Evolutionary conservation across 2,797 vertebrate genomes (phyloP), one percentile per base, ranked within the genome.

Genomic region (Neosilurus mollespiculum): DNA sequence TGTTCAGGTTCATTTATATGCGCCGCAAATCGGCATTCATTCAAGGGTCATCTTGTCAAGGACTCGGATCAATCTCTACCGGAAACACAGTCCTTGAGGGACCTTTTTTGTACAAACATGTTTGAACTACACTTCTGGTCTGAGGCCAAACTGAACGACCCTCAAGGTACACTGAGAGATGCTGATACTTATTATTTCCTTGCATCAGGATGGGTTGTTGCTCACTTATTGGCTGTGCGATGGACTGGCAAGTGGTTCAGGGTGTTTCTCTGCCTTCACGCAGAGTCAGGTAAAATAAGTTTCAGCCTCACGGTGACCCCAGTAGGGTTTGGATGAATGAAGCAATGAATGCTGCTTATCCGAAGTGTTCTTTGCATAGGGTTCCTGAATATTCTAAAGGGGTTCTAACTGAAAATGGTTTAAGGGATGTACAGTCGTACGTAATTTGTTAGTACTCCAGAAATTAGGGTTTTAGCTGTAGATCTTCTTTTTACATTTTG

Each of bases 1-100:
- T 12, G 12, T 54, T 8, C 16, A n/a, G 18, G n/a, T 56, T 75
- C 51, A 43, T 75, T 49, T 56, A 77, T 70, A 61, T 71, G 79
- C 20, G 18, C 34, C 51, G 7, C 65, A 51, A 49, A 81, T 61
- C 34, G 12, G 18, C n/a, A 20, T 64, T 69, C 18, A 7, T 71
- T 78, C 69, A 72, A 65, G 66, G 69, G 75, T 54, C 84, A 79
- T 66, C 53, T 7, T 18, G 16, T 72, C 73, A 78, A 78, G 80
- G 72, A 64, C 80, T 65, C 58, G 16, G 54, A 20, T 64, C 67
- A 65, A 81, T 65, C 51, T 72, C 56, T 3, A n/a, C 43, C 64
- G 20, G 15, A 65, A 62, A 79, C 78, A 43, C 30, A 22, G 34
- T 61, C 75, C 66, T 73, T 66, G 34, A 85, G 61, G 51, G 43